Base-by-base conservation (phyloP, 2,113 vertebrate genomes). In the Pterocles burchelli region DNA sequence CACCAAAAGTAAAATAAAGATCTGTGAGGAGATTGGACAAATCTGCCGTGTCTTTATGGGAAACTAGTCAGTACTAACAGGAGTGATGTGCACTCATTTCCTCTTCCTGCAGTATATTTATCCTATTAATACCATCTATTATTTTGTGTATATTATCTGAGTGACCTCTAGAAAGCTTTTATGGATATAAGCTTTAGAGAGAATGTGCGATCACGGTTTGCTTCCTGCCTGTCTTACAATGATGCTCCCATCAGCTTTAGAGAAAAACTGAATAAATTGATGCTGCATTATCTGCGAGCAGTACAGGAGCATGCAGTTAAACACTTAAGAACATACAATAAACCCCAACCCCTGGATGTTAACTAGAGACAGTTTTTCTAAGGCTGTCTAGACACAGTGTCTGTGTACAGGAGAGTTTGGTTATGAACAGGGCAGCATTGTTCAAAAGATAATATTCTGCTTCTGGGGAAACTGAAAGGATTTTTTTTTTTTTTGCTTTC, bases 61-160 rank as follows among this genome's bases (percentile, higher is more conserved):
- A 95, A 93, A 78, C 80, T 22, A 54, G 74, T 91, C 71, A 65
- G 78, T 28, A n/a, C 52, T 38, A 59, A 33, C 38, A 92, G 73
- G 59, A 81, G 52, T 26, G 76, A 81, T 76, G 76, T 72, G 73
- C 52, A 43, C 76, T 92, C 76, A 84, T 95, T 92, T 96, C 93
- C 95, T 90, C 52, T 95, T 96, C 91, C 94, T 93, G 89, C 73
- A 89, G 68, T 81, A 89, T 77, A 90, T 71, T 20, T 78, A 71
- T 77, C 48, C 76, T 29, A 36, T 57, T 92, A 82, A 57, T 54
- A 83, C 78, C 36, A 26, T 29, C 90, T 62, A 5, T 43, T 61
- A 10, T 88, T 93, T 52, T 57, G 75, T 80, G 61, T n/a, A 6
- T 82, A 71, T 76, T 66, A 22, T 43, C 72, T 63, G 61, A 2